Percentiles rank a stretch among this genome's conserved stretches.
phyloP scores from a whole-genome alignment of 1,140 invertebrate species.

The Drosophila albomicans region DNA sequence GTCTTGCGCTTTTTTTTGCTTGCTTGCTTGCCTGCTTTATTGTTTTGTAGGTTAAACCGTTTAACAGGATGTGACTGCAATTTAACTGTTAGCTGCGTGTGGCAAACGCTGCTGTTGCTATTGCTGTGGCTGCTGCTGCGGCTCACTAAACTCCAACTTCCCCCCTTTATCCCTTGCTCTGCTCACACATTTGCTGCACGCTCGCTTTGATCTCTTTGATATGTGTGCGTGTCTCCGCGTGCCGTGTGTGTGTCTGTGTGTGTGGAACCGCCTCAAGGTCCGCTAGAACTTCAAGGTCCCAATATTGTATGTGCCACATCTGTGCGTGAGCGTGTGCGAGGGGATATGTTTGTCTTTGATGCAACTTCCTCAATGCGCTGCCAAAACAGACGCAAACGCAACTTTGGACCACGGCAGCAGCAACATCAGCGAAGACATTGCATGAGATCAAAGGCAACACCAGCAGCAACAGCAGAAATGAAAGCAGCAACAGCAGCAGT shows the following conservation, averaged over 20 bases:
- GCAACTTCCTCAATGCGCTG: slow-evolving; percentile 81
- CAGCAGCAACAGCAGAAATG: slow-evolving; percentile 55
- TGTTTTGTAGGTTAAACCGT: slow-evolving; percentile 74
- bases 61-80: slow-evolving; percentile 78
- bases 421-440: slow-evolving; percentile 27
- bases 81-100: slow-evolving; percentile 72
- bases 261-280: slow-evolving; percentile 71
- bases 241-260: slow-evolving; percentile 33
- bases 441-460: slow-evolving; percentile 74
- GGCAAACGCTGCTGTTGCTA: slow-evolving; percentile 50
- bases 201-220: slow-evolving; percentile 70
- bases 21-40: neutral
- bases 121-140: slow-evolving; percentile 17
- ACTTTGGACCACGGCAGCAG: slow-evolving; percentile 49
- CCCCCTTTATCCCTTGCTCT: neutral
- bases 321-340: slow-evolving; percentile 25
- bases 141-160: slow-evolving; percentile 12
- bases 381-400: slow-evolving; percentile 64
- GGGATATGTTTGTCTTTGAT: slow-evolving; percentile 77
- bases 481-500: slow-evolving; percentile 39
- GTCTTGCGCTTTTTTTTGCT: slow-evolving; percentile 20
- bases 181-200: slow-evolving; percentile 6
- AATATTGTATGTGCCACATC: slow-evolving; percentile 33
- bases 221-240: slow-evolving; percentile 38
- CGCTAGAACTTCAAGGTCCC: slow-evolving; percentile 77